These are phyloP conservation scores for Mycteria americana DNA, from an alignment of 2,797 vertebrate species.

Conservation along the genomic window DNA sequence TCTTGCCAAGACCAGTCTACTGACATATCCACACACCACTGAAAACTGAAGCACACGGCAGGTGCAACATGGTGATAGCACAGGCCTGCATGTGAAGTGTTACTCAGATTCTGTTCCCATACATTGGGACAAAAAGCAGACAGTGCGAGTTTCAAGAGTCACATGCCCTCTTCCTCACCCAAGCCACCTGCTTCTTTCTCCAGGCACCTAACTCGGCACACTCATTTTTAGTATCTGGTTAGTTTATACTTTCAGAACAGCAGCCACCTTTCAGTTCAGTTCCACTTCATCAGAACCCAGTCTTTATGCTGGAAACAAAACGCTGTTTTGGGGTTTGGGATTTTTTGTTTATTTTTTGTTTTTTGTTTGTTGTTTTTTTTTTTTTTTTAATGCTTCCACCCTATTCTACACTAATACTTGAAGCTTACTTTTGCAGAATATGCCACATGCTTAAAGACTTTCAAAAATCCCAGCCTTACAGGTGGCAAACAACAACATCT, in stretches of 20 bases:
- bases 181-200: conserved; percentile 6
- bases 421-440: background rate
- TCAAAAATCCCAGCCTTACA: background rate
- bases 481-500: background rate
- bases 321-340: background rate
- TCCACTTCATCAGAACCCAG: background rate
- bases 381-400: background rate
- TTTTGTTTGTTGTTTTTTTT: background rate
- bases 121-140: background rate
- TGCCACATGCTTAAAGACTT: background rate
- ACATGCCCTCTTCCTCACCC: background rate
- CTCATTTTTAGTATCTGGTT: background rate
- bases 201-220: background rate
- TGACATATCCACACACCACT: background rate
- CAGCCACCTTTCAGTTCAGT: background rate
- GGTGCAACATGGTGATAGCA: background rate
- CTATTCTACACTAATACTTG: background rate
- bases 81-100: background rate
- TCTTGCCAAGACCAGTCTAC: background rate
- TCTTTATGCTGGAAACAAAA: background rate
- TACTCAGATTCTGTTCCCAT: background rate
- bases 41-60: background rate
- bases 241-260: background rate
- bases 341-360: too few species aligned
- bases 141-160: background rate